phyloP scores from a whole-genome alignment of 1,140 invertebrate genomes.

The Ladona fulva region DNA sequence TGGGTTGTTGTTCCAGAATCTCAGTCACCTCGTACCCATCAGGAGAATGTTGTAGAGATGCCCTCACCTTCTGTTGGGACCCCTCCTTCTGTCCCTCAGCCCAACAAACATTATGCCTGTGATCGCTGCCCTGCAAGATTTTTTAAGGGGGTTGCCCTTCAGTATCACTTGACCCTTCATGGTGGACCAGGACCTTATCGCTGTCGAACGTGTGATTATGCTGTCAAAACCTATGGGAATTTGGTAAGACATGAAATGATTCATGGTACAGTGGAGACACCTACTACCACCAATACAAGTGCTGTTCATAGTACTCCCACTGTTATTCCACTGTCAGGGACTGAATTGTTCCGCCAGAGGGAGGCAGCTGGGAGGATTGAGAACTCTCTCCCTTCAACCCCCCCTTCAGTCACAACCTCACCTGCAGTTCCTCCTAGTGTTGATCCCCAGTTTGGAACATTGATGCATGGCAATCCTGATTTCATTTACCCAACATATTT shows the following conservation, averaged over 20 bases:
- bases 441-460: conserved; percentile 54
- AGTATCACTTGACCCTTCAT: conserved; percentile 62
- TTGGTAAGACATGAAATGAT: conserved; percentile 63
- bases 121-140: conserved; percentile 59
- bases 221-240: conserved; percentile 65
- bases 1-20: conserved; percentile 33
- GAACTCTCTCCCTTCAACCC: neutral
- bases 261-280: conserved; percentile 33
- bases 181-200: conserved; percentile 57
- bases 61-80: neutral
- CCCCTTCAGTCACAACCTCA: neutral
- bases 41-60: neutral
- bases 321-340: conserved; percentile 50
- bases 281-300: conserved; percentile 12
- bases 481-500: conserved; percentile 66
- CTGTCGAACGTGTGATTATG: conserved; percentile 76
- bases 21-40: neutral
- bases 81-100: neutral
- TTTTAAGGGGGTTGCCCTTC: conserved; percentile 55
- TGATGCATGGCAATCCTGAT: conserved; percentile 62
- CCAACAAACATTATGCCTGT: conserved; percentile 41
- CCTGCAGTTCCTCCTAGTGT: conserved; percentile 31
- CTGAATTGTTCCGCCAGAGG: conserved; percentile 49
- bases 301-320: conserved; percentile 26
- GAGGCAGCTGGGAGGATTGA: conserved; percentile 32